phyloP scores from a whole-genome alignment of 2,113 vertebrate species.

The Vimba vimba region DNA sequence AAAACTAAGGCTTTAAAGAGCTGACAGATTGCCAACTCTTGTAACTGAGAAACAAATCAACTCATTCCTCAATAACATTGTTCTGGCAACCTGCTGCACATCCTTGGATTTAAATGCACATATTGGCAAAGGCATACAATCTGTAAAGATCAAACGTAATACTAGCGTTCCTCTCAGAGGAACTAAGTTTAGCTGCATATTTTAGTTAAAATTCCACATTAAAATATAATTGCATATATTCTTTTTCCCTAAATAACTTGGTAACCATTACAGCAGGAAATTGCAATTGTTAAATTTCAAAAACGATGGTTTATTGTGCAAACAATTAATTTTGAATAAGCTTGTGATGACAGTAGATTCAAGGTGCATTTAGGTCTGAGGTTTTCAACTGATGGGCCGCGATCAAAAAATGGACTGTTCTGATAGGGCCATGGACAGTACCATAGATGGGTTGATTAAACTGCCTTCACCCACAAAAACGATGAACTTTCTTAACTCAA shows the following conservation, averaged over 20 bases:
- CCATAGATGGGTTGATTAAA: not conserved
- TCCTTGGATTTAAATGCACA: constrained; percentile 4
- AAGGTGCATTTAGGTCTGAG: not conserved
- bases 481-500: not conserved
- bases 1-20: constrained; percentile 4
- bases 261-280: not conserved
- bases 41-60: constrained; percentile 38
- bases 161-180: not conserved
- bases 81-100: constrained; percentile 28
- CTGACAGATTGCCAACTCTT: constrained; percentile 19
- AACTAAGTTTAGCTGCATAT: not conserved
- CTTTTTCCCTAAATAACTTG: not conserved
- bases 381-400: not conserved
- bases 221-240: not conserved
- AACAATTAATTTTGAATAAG: not conserved
- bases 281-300: too few species aligned
- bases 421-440: not conserved
- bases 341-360: not conserved
- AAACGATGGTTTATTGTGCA: not conserved
- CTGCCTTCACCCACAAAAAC: not conserved
- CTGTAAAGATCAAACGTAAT: constrained; percentile 19
- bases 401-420: not conserved
- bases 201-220: not conserved
- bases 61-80: not conserved
- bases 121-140: constrained; percentile 5